Percentiles rank a stretch among this genome's conserved stretches.
phyloP scores from a whole-genome alignment of 2,888 invertebrate genomes.

The Achlya flavicornis region DNA sequence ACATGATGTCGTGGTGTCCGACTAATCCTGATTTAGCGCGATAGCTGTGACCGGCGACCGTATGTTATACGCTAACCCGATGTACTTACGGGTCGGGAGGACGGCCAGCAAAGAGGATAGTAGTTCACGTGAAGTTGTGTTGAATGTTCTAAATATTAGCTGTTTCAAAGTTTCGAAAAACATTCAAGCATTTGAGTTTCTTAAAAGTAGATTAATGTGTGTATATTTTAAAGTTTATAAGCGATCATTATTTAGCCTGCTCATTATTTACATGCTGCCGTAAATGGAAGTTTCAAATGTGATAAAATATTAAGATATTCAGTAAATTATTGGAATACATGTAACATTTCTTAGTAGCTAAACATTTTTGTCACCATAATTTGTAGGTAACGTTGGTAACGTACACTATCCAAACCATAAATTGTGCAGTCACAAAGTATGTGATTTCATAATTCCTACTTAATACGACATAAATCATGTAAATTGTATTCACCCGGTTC shows the following conservation, averaged over 20 bases:
- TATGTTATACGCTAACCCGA: conserved; percentile 67
- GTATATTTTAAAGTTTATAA: too few species aligned
- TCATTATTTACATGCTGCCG: too few species aligned
- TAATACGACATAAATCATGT: background rate
- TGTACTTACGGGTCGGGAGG: conserved; percentile 43
- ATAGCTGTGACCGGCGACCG: conserved; percentile 58
- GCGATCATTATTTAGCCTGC: too few species aligned
- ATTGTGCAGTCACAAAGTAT: conserved; percentile 1
- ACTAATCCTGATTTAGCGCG: conserved; percentile 81
- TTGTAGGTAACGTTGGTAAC: background rate
- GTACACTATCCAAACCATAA: background rate
- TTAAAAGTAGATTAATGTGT: too few species aligned
- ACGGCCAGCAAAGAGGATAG: conserved; percentile 17
- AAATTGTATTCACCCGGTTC: background rate
- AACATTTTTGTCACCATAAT: background rate
- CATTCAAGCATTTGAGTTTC: too few species aligned
- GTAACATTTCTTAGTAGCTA: background rate
- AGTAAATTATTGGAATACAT: background rate
- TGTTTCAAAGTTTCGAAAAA: too few species aligned
- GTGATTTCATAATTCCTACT: background rate
- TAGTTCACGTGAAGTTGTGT: too few species aligned
- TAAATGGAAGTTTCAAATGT: background rate
- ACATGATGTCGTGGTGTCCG: conserved; percentile 69
- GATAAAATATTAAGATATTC: background rate
- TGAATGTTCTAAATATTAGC: too few species aligned